phyloP scores from a whole-genome alignment of 2,113 vertebrate genomes.

The Python bivittatus region DNA sequence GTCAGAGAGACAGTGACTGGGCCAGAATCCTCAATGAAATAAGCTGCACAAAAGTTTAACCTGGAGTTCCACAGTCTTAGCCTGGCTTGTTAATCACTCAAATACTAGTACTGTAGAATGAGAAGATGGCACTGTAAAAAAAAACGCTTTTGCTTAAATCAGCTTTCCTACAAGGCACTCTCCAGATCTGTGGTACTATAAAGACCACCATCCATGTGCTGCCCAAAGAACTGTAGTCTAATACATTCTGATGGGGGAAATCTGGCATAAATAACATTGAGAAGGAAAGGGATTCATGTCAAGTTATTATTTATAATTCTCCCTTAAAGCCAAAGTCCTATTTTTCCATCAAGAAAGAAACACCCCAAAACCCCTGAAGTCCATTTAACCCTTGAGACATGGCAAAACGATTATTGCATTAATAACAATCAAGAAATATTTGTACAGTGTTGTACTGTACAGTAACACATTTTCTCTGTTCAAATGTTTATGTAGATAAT shows the following conservation, averaged over 20 bases:
- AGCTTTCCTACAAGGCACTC: background rate
- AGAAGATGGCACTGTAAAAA: background rate
- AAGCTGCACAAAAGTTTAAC: background rate
- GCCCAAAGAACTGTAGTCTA: background rate
- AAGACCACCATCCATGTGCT: background rate
- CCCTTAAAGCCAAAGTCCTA: background rate
- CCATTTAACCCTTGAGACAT: background rate
- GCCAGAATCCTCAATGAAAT: background rate
- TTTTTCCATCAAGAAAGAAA: background rate
- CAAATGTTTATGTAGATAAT: slow-evolving; percentile 16
- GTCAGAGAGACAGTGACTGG: background rate
- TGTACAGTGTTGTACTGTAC: too few species aligned
- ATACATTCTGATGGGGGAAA: background rate
- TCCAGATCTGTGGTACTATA: background rate
- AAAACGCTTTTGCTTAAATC: background rate
- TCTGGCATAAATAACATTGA: background rate
- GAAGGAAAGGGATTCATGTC: background rate
- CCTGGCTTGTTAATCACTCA: background rate
- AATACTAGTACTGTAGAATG: background rate
- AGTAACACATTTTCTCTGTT: background rate
- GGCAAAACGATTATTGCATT: background rate
- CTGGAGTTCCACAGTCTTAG: background rate
- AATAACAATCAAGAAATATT: slow-evolving; percentile 7
- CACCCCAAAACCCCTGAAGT: background rate
- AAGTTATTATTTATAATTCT: background rate